phyloP scores from a whole-genome alignment of 2,888 invertebrate species.

The Rhagophthalmus giganteus region DNA sequence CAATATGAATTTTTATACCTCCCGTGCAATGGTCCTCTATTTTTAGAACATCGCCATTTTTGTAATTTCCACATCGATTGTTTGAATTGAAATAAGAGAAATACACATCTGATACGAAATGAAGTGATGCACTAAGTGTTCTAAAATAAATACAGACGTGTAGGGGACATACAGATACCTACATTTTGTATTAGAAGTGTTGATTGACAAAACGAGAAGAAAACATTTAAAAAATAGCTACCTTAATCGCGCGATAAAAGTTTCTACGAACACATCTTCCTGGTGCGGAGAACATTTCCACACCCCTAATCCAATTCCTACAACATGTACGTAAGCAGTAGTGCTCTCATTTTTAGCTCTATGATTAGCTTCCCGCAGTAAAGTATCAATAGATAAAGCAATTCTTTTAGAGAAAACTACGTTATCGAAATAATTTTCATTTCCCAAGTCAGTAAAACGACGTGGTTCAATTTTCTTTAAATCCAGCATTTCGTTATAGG shows the following conservation, averaged over 20 bases:
- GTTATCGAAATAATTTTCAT: conserved; percentile 51
- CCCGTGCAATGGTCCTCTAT: conserved; percentile 29
- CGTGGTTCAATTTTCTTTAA: conserved; percentile 3
- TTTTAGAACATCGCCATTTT: conserved; percentile 25
- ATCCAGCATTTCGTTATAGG: conserved; percentile 18
- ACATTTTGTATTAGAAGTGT: too few relatives aligned
- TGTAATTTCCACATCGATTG: conserved; percentile 28
- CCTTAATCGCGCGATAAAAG: conserved; percentile 38
- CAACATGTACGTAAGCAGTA: conserved; percentile 53
- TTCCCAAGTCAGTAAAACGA: conserved; percentile 12
- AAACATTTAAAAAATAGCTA: conserved; percentile 17
- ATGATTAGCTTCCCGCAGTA: conserved; percentile 54
- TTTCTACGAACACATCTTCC: conserved; percentile 38
- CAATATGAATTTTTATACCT: conserved; percentile 42
- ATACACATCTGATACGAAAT: conserved; percentile 37
- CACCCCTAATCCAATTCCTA: conserved; percentile 44
- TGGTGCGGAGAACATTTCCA: conserved; percentile 40
- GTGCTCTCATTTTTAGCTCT: conserved; percentile 51
- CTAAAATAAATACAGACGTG: conserved; percentile 22
- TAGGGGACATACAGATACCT: background rate
- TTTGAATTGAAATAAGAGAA: conserved; percentile 39
- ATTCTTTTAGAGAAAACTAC: conserved; percentile 52
- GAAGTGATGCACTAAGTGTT: conserved; percentile 26
- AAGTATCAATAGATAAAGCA: conserved; percentile 50
- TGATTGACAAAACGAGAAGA: conserved; percentile 1